These are phyloP conservation scores for Adineta ricciae DNA, from an alignment of 2,888 invertebrate genomes.

Conservation along the genomic window DNA sequence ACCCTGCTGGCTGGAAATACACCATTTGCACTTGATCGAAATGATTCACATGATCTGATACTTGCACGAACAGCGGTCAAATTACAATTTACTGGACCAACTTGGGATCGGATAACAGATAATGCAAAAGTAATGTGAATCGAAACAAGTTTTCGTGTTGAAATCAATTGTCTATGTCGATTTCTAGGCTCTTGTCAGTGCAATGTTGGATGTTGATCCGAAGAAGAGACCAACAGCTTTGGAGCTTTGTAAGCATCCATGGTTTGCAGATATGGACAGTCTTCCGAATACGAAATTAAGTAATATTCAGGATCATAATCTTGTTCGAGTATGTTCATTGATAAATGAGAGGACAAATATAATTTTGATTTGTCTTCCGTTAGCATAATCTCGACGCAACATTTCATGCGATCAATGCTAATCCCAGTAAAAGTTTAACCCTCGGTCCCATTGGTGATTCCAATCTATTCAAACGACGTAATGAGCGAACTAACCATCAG, in stretches of 20 bases:
- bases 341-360: not conserved
- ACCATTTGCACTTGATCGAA: slow-evolving; percentile 28
- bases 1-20: slow-evolving; percentile 57
- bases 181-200: slow-evolving; percentile 65
- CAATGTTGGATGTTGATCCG: slow-evolving; percentile 89
- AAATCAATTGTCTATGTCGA: not conserved
- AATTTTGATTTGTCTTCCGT: not conserved
- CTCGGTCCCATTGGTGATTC: slow-evolving; percentile 16
- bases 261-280: slow-evolving; percentile 63
- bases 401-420: slow-evolving; percentile 7
- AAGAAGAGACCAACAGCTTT: slow-evolving; percentile 75
- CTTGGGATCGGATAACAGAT: not conserved
- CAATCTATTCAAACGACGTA: slow-evolving; percentile 6
- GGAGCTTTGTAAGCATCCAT: slow-evolving; percentile 71
- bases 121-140: slow-evolving; percentile 4
- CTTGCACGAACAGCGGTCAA: not conserved
- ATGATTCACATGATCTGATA: not conserved
- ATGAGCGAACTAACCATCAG: not conserved
- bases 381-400: slow-evolving; percentile 12
- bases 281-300: slow-evolving; percentile 54
- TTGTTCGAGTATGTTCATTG: not conserved
- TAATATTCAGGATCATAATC: slow-evolving; percentile 44
- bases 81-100: slow-evolving; percentile 5
- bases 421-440: not conserved
- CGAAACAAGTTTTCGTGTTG: not conserved